Conservation (phyloP, 2,113 vertebrate genomes). For the Nannobrachium achirus region DNA sequence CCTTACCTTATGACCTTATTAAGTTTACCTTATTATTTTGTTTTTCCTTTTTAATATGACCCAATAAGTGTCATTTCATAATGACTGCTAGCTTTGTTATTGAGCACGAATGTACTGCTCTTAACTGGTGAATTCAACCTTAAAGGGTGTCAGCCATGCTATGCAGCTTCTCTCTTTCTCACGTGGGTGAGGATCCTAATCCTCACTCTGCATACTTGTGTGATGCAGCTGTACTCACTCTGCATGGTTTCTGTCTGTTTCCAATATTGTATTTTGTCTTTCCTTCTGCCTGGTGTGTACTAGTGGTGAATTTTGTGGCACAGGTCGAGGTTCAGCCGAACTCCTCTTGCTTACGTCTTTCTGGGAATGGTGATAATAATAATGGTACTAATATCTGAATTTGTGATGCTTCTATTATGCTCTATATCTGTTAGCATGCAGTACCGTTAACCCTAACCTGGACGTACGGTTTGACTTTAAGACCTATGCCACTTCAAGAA, state of each 20-base stretch:
- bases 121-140: conserved; percentile 2
- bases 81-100: conserved; percentile 23
- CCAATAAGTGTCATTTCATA: not conserved
- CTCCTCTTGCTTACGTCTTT: conserved; percentile 2
- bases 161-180: conserved; percentile 50
- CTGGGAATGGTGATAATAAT: not conserved
- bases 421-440: conserved; percentile 7
- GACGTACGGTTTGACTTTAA: conserved; percentile 40
- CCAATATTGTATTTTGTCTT: conserved; percentile 20
- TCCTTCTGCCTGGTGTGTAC: conserved; percentile 33
- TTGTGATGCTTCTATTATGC: not conserved
- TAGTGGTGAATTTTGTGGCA: conserved; percentile 50
- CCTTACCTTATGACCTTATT: no score
- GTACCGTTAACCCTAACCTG: not conserved
- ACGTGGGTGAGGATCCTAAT: conserved; percentile 20
- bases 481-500: conserved; percentile 48
- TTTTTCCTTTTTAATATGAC: no score
- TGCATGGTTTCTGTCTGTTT: conserved; percentile 38
- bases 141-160: conserved; percentile 11
- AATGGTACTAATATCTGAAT: not conserved
- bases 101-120: not conserved
- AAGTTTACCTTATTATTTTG: no score
- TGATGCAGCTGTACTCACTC: conserved; percentile 50
- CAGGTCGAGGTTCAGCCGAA: conserved; percentile 55
- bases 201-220: conserved; percentile 44